Percentiles rank a stretch among this genome's conserved stretches.
phyloP scores from a whole-genome alignment of 2,113 vertebrate species.

The Condylura cristata region DNA sequence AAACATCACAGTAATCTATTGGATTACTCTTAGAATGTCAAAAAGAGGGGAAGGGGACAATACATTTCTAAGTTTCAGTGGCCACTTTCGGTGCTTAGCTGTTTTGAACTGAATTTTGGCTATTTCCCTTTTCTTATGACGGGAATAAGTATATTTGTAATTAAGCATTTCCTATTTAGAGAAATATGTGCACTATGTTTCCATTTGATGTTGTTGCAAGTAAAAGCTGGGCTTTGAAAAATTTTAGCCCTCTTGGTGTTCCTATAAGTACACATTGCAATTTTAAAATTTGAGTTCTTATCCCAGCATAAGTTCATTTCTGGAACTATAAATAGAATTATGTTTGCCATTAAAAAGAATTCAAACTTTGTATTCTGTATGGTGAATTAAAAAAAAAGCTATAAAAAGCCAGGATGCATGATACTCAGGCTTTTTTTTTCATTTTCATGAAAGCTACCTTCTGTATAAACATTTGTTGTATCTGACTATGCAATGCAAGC shows the following conservation, averaged over 20 bases:
- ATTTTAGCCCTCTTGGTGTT: constrained; percentile 66
- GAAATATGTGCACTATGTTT: constrained; percentile 40
- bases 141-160: constrained; percentile 63
- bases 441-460: constrained; percentile 88
- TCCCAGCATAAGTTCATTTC: constrained; percentile 74
- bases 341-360: constrained; percentile 82
- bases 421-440: constrained; percentile 82
- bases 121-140: constrained; percentile 54
- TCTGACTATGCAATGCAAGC: constrained; percentile 89
- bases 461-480: constrained; percentile 92
- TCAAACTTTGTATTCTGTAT: constrained; percentile 85
- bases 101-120: constrained; percentile 76
- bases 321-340: constrained; percentile 84
- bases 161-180: constrained; percentile 78
- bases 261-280: constrained; percentile 49
- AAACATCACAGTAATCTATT: constrained; percentile 70
- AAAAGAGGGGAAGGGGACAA: constrained; percentile 51
- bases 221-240: constrained; percentile 57
- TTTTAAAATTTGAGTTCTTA: constrained; percentile 79
- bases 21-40: constrained; percentile 70
- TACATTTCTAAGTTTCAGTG: constrained; percentile 74
- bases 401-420: constrained; percentile 80
- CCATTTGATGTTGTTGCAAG: constrained; percentile 60
- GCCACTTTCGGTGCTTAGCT: constrained; percentile 47
- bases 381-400: constrained; percentile 79